Base-by-base conservation (phyloP, 2,888 invertebrate species). In the Scaptomyza reducta region DNA sequence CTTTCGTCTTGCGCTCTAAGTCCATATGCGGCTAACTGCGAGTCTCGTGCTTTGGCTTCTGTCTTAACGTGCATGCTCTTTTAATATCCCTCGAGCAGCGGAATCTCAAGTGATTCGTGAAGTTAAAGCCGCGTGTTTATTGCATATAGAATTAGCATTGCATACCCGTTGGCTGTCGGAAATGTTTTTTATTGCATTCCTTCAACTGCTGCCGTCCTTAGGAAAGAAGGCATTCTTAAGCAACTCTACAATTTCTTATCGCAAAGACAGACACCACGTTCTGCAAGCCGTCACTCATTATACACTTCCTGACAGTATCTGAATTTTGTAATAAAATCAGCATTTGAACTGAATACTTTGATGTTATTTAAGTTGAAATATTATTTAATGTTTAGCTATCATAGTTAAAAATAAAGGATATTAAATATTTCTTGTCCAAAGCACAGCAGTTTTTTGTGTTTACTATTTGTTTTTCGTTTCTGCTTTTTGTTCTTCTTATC, bases 131-230 rank as follows among this genome's bases (percentile, higher is more conserved):
- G 18, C 44, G 63, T 66, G 65, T 54, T 73, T 66, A 65, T 68
- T 77, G 69, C 67, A 69, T 80, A 67, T 53, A 77, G 74, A 74
- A 82, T 86, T 85, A 77, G 74, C 83, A 82, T 79, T 73, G 77
- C 86, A 70, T 62, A 42, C 66, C 75, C 65, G 51, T 14, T 51
- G 72, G 64, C 67, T 70, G 82, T 84, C 83, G 81, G 73, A 76
- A 85, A 87, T 79, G 82, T 87, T 84, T 87, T 83, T 82, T 87
- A 85, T 85, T 87, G 86, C 79, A 86, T 83, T 85, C 71, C 79
- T 75, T 62, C 56, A 79, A 64, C 66, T 74, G 77, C 84, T 70
- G 80, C 67, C 60, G 45, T 55, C 51, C 35, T 27, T 18, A 46
- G 58, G 47, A 18, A 49, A 50, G 46, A 40, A 27, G 41, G 47